These are phyloP conservation scores for Amphiduros pacificus DNA, from an alignment of 2,888 invertebrate species.

Conservation along the genomic window DNA sequence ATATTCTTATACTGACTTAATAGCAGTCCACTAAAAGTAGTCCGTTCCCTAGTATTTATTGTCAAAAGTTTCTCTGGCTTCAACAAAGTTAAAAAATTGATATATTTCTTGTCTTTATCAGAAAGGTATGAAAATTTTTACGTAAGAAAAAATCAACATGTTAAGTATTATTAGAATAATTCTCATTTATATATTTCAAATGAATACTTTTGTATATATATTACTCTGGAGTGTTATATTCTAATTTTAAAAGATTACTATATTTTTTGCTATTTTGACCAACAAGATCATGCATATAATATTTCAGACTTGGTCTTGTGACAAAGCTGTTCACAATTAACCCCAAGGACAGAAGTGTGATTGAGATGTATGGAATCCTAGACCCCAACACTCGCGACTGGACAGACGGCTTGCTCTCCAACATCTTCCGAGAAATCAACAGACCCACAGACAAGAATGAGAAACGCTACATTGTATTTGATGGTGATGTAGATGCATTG, in stretches of 20 bases:
- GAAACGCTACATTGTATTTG: conserved; percentile 82
- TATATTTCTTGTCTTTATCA: no score
- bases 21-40: no score
- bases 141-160: no score
- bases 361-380: conserved; percentile 85
- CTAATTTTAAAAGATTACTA: background rate
- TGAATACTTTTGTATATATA: background rate
- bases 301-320: conserved; percentile 69
- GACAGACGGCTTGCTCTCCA: conserved; percentile 89
- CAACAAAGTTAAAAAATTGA: no score
- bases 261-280: background rate
- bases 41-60: no score
- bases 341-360: conserved; percentile 86
- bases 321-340: conserved; percentile 83
- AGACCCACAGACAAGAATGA: conserved; percentile 74
- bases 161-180: no score
- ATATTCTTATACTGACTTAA: no score
- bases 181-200: background rate
- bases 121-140: no score
- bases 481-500: conserved; percentile 90
- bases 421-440: conserved; percentile 89
- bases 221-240: background rate
- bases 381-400: conserved; percentile 86
- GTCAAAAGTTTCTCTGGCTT: no score
- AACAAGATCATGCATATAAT: no score